A percentile compares a stretch with the other conserved stretches of the same genome.
phyloP scores from a whole-genome alignment of 2,797 vertebrate genomes.

The Gallinago solitaria region DNA sequence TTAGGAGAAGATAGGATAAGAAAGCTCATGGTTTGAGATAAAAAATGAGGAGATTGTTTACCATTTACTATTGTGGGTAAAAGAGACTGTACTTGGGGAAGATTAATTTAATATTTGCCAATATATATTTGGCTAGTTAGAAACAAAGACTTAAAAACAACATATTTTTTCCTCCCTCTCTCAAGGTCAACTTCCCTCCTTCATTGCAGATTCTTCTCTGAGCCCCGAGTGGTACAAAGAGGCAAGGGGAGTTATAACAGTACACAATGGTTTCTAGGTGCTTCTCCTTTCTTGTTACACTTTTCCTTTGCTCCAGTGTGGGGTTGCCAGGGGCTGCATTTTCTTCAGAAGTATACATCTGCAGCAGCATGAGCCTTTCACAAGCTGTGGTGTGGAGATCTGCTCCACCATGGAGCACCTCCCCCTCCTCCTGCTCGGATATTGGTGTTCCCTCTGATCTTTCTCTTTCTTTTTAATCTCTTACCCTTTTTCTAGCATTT shows the following conservation, averaged over 20 bases:
- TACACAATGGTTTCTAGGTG: not conserved
- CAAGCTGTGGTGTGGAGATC: not conserved
- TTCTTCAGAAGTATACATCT: not conserved
- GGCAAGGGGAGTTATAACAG: not conserved
- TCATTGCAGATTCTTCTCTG: not conserved
- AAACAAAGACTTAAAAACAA: not conserved
- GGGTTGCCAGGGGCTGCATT: rapidly evolving
- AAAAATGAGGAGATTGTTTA: not conserved
- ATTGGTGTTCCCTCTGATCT: not conserved
- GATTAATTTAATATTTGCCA: not conserved
- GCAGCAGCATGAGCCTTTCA: rapidly evolving
- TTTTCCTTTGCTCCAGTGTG: rapidly evolving
- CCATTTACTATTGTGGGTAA: not conserved
- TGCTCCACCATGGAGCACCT: not conserved
- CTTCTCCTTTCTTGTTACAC: not conserved
- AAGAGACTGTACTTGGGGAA: not conserved
- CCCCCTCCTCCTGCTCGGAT: not conserved
- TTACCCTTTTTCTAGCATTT: not conserved
- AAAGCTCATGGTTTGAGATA: not conserved
- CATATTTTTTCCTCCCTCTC: not conserved
- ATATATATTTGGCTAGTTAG: not conserved
- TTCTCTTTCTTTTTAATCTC: not conserved
- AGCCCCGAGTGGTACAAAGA: no score
- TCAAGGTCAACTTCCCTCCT: not conserved
- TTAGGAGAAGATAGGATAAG: not conserved